Conservation (phyloP, 2,888 invertebrate genomes). For the Bombyx huttoni region DNA sequence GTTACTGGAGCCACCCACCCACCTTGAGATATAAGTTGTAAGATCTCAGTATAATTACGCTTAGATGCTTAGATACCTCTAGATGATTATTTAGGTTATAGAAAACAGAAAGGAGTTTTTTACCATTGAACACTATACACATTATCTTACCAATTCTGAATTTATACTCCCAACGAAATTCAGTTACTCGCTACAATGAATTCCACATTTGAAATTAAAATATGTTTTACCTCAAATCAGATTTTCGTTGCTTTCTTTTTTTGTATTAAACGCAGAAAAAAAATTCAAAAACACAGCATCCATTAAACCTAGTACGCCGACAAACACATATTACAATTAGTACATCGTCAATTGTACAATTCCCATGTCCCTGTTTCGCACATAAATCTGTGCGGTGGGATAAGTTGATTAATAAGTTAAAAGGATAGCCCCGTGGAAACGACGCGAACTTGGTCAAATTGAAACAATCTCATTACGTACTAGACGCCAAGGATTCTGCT, state of each 20-base stretch:
- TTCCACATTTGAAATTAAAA: too few species aligned
- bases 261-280: not conserved
- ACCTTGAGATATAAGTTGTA: too few species aligned
- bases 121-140: too few species aligned
- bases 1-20: too few species aligned
- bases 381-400: constrained; percentile 41
- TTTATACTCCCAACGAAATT: too few species aligned
- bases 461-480: constrained; percentile 47
- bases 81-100: too few species aligned
- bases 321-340: constrained; percentile 19
- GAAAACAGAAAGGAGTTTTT: too few species aligned
- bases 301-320: constrained; percentile 1
- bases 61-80: too few species aligned
- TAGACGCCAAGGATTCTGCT: constrained; percentile 27
- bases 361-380: constrained; percentile 18
- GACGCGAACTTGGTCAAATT: constrained; percentile 35
- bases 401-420: constrained; percentile 58
- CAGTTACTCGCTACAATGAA: too few species aligned
- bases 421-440: constrained; percentile 35
- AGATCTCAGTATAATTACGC: too few species aligned
- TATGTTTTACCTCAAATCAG: not conserved
- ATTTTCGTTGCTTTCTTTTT: not conserved
- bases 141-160: too few species aligned
- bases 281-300: constrained; percentile 1
- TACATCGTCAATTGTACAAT: constrained; percentile 20